Base-by-base conservation (phyloP, 2,888 invertebrate genomes). In the Caenorhabditis panamensis region DNA sequence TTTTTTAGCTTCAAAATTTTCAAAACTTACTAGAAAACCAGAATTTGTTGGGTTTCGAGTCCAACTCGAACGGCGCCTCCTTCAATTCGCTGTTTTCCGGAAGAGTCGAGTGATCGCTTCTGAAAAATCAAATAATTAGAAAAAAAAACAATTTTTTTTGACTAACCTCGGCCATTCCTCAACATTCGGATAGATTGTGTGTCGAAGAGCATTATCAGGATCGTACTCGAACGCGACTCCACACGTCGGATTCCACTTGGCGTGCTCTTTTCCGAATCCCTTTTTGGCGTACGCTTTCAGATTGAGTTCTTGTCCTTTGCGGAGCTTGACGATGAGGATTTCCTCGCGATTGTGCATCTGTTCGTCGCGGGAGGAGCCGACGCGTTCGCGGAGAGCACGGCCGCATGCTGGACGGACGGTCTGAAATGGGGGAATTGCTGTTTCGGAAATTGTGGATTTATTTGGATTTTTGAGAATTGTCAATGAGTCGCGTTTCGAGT, bases 171-270 rank as follows among this genome's bases (percentile, higher is more conserved):
- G 99, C 93, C 90, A 90, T 63, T 90, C 90, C 24, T 85, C 84
- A 8, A 89, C 83, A 59, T 88, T 89, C 20, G 88, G 87, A 49
- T 86, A 87, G 16, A 86, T 93, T 1, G 98, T 99, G 91, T 99
- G 99, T 49, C 96, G 93, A 94, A 99, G 95, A 0, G 95, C 93
- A 92, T 99, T 99, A 91, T 99, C 99, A 0, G 99, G 99, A 92
- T 99, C 99, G 92, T 99, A 99, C 92, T 99, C 99, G 92, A 99
- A 99, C 64, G 95, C 95, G 0, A 99, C 97, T 53, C 97, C 97
- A 62, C 96, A 96, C 0, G 99, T 99, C 2, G 99, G 99, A 92
- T 98, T 99, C 99, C 99, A 99, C 92, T 99, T 99, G 0, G 99
- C 99, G 92, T 99, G 99, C 91, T 99, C 99, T 91, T 99, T 99